Conservation (phyloP, 1,140 invertebrate species). For the Drosophila rufa region DNA sequence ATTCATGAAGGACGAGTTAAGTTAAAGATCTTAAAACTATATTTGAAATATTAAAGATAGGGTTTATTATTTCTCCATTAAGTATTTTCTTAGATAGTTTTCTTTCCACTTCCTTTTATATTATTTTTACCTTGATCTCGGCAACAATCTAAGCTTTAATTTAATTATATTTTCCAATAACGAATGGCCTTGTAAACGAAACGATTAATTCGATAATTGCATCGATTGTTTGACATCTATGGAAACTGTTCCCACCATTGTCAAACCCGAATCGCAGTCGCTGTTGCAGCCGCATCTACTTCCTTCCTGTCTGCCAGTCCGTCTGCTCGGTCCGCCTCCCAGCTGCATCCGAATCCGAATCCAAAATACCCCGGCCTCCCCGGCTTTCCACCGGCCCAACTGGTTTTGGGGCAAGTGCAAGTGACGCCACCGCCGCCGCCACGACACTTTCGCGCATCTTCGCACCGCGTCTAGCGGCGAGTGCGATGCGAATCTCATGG, state of each 20-base stretch:
- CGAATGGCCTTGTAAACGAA: background rate
- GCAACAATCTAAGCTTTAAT: background rate
- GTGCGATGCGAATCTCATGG: conserved; percentile 10
- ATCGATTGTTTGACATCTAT: conserved; percentile 14
- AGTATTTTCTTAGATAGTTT: no score
- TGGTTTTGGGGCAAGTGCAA: conserved; percentile 63
- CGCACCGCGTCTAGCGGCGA: conserved; percentile 43
- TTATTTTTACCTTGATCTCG: background rate
- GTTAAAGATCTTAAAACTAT: background rate
- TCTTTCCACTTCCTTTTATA: no score
- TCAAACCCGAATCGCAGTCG: conserved; percentile 22
- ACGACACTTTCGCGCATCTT: conserved; percentile 68
- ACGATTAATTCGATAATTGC: conserved; percentile 2
- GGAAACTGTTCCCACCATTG: conserved; percentile 36
- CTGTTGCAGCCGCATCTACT: conserved; percentile 20
- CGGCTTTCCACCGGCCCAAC: conserved; percentile 32
- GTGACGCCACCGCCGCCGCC: conserved; percentile 41
- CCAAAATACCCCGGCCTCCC: background rate
- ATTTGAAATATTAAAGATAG: background rate
- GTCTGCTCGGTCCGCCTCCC: conserved; percentile 2
- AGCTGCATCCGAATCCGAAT: conserved; percentile 2
- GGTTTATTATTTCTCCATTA: no score
- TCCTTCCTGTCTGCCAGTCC: conserved; percentile 48
- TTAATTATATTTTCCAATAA: background rate
- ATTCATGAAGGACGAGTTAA: background rate